phyloP scores from a whole-genome alignment of 2,113 vertebrate species.

The Chrysemys picta region DNA sequence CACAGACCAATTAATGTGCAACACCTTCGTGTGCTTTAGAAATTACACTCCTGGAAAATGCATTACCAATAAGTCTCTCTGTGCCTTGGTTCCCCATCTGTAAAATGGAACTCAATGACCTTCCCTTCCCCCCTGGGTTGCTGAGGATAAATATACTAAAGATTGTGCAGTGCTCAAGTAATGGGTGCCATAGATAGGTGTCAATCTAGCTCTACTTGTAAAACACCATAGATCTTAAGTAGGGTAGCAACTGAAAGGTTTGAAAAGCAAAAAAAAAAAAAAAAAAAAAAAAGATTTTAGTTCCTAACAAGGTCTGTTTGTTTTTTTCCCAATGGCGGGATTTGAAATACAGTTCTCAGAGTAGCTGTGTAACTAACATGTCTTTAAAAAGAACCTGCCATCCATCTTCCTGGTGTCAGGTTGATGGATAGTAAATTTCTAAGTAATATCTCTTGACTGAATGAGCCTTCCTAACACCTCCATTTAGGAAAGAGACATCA shows the following conservation, averaged over 20 bases:
- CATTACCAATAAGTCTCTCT: not conserved
- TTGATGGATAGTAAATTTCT: slow-evolving; percentile 67
- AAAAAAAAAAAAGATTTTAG: slow-evolving; percentile 15
- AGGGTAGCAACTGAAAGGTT: slow-evolving; percentile 8
- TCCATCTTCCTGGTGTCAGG: slow-evolving; percentile 52
- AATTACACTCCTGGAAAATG: not conserved
- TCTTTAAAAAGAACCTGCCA: slow-evolving; percentile 52
- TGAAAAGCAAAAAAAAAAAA: not conserved
- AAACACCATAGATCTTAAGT: slow-evolving; percentile 49
- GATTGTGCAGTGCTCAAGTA: not conserved
- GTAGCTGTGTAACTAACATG: slow-evolving; percentile 45
- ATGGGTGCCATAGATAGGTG: not conserved
- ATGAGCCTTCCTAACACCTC: slow-evolving; percentile 42
- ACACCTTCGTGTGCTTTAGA: not conserved
- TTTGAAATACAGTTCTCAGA: slow-evolving; percentile 53
- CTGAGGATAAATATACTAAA: not conserved
- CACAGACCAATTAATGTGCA: not conserved
- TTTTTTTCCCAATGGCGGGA: not conserved
- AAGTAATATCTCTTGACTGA: slow-evolving; percentile 56
- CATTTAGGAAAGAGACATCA: slow-evolving; percentile 7
- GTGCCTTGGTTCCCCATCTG: not conserved
- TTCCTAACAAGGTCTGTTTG: not conserved
- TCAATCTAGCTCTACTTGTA: slow-evolving; percentile 46
- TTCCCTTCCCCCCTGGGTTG: not conserved
- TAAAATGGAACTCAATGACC: not conserved